phyloP scores from a whole-genome alignment of 1,140 invertebrate genomes.

The Psilanteris sp. region DNA sequence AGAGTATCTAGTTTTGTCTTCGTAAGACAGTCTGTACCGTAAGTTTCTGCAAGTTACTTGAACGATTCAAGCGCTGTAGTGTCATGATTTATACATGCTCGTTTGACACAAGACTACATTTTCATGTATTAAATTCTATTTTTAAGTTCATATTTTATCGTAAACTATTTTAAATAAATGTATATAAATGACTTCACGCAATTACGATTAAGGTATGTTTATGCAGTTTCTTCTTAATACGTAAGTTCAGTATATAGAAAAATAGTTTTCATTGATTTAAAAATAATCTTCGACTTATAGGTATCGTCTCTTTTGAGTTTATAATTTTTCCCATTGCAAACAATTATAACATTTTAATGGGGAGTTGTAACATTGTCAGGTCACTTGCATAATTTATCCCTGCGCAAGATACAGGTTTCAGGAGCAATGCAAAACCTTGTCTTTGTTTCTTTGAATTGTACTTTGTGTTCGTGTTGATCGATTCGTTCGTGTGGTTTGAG shows the following conservation, averaged over 20 bases:
- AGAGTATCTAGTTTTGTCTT: conserved; percentile 38
- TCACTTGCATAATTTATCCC: conserved; percentile 37
- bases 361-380: conserved; percentile 17
- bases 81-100: conserved; percentile 41
- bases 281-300: conserved; percentile 14
- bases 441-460: conserved; percentile 52
- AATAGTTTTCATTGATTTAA: conserved; percentile 11
- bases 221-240: too few species aligned
- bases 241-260: not conserved
- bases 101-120: conserved; percentile 30
- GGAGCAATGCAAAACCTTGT: conserved; percentile 32
- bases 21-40: conserved; percentile 13
- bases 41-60: conserved; percentile 51
- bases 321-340: not conserved
- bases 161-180: conserved; percentile 14
- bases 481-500: conserved; percentile 46
- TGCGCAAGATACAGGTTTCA: conserved; percentile 28
- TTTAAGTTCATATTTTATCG: conserved; percentile 30
- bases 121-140: conserved; percentile 40
- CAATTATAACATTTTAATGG: conserved; percentile 25
- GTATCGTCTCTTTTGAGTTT: too few species aligned
- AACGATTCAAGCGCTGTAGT: conserved; percentile 11
- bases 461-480: conserved; percentile 32
- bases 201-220: conserved; percentile 38
- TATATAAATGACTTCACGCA: conserved; percentile 13